Evolutionary conservation across 2,888 invertebrate genomes (phyloP).

Genomic region (Pandemis heparana): DNA sequence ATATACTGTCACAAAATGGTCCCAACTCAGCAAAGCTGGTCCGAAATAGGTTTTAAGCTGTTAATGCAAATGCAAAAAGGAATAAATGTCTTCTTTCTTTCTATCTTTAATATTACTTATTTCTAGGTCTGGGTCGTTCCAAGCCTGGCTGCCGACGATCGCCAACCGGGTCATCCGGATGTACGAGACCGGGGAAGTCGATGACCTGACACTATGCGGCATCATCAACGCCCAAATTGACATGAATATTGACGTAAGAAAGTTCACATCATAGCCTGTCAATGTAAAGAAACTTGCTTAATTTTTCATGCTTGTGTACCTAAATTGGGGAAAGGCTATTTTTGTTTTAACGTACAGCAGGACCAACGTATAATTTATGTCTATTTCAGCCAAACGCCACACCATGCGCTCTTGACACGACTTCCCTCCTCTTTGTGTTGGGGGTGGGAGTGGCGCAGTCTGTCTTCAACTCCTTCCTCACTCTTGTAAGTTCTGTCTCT

Average conservation of each 20-base stretch:
- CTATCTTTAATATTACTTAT: not conserved
- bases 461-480: conserved; percentile 25
- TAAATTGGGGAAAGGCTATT: no score
- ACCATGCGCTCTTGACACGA: conserved; percentile 42
- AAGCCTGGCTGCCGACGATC: conserved; percentile 53
- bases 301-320: no score
- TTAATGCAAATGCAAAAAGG: no score
- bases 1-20: no score
- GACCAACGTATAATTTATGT: not conserved
- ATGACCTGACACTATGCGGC: conserved; percentile 48
- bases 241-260: conserved; percentile 34
- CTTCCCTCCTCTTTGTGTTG: conserved; percentile 40
- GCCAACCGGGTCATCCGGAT: conserved; percentile 50
- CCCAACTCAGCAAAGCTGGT: no score
- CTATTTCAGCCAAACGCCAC: conserved; percentile 36
- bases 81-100: no score
- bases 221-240: conserved; percentile 45
- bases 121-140: conserved; percentile 58
- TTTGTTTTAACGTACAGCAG: no score
- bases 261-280: not conserved
- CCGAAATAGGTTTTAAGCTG: no score
- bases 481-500: conserved; percentile 60
- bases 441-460: conserved; percentile 34
- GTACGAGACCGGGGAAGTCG: conserved; percentile 47
- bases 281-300: no score